These are phyloP conservation scores for Laterallus jamaicensis DNA, from an alignment of 2,113 vertebrate species.

Conservation along the genomic window DNA sequence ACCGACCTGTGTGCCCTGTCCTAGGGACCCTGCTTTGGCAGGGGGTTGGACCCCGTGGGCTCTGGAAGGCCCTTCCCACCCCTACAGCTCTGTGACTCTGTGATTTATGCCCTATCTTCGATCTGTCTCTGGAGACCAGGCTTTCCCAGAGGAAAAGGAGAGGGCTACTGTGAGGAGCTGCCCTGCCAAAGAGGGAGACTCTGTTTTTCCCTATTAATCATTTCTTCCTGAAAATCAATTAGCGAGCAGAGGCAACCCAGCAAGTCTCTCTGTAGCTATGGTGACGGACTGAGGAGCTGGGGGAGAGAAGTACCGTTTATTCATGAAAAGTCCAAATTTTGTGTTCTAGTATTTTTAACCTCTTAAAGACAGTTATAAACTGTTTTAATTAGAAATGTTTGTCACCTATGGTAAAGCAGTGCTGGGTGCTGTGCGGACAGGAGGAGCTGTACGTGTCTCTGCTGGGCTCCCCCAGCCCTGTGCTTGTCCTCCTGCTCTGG, in stretches of 20 bases:
- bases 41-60: too few relatives aligned
- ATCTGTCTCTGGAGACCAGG: background rate
- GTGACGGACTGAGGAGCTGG: background rate
- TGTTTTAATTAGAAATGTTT: slow-evolving; percentile 34
- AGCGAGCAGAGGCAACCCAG: slow-evolving; percentile 7
- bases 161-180: background rate
- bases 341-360: slow-evolving; percentile 41
- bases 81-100: too few relatives aligned
- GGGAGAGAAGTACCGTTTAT: slow-evolving; percentile 27
- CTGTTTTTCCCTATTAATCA: background rate
- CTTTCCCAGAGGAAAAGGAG: background rate
- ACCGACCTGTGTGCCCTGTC: too few relatives aligned
- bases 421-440: slow-evolving; percentile 21
- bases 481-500: background rate
- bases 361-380: background rate
- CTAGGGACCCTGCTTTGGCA: too few relatives aligned
- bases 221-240: slow-evolving; percentile 39
- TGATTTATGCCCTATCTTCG: too few relatives aligned
- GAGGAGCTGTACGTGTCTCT: background rate
- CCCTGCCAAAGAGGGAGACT: background rate
- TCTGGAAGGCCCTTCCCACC: too few relatives aligned
- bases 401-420: background rate
- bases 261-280: slow-evolving; percentile 61
- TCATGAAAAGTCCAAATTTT: slow-evolving; percentile 54
- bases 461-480: background rate